Percentiles rank a stretch among this genome's conserved stretches.
phyloP scores from a whole-genome alignment of 2,797 vertebrate species.

The Eulemur coronatus region DNA sequence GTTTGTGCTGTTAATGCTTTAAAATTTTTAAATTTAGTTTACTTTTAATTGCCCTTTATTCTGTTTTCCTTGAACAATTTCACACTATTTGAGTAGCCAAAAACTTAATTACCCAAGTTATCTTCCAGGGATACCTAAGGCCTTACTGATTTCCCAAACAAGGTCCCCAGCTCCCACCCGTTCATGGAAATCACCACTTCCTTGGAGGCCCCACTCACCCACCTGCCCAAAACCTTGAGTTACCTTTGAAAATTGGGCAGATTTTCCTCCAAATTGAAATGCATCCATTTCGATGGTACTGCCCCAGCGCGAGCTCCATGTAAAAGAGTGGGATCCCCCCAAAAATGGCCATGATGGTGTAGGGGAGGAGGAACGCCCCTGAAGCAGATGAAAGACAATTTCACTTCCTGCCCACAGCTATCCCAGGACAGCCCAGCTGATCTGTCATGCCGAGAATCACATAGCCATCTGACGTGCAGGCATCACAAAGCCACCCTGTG shows the following conservation, averaged over 20 bases:
- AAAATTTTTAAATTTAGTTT: not conserved
- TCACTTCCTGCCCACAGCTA: not conserved
- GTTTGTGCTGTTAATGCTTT: not conserved
- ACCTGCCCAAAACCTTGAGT: slow-evolving; percentile 25
- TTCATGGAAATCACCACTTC: not conserved
- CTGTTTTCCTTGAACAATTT: not conserved
- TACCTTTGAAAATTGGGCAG: slow-evolving; percentile 99
- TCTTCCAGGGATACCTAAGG: not conserved
- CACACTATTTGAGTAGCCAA: not conserved
- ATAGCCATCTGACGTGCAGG: not conserved
- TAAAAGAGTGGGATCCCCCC: slow-evolving; percentile 99
- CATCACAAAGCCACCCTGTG: not conserved
- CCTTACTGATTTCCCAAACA: not conserved
- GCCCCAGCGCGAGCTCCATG: slow-evolving; percentile 98
- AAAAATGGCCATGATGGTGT: slow-evolving; percentile 97
- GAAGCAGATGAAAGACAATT: slow-evolving; percentile 63
- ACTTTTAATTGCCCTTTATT: slow-evolving; percentile 6
- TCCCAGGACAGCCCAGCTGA: not conserved
- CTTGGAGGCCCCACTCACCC: not conserved
- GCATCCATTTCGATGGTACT: slow-evolving; percentile 97
- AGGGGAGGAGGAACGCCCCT: slow-evolving; percentile 98
- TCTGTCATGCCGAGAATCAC: not conserved
- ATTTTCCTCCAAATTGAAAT: slow-evolving; percentile 99
- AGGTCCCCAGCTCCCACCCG: not conserved
- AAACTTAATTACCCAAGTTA: not conserved